Percentiles rank a stretch among this genome's conserved stretches.
Conservation (phyloP, 2,888 invertebrate genomes). For the Fabriciana adippe region DNA sequence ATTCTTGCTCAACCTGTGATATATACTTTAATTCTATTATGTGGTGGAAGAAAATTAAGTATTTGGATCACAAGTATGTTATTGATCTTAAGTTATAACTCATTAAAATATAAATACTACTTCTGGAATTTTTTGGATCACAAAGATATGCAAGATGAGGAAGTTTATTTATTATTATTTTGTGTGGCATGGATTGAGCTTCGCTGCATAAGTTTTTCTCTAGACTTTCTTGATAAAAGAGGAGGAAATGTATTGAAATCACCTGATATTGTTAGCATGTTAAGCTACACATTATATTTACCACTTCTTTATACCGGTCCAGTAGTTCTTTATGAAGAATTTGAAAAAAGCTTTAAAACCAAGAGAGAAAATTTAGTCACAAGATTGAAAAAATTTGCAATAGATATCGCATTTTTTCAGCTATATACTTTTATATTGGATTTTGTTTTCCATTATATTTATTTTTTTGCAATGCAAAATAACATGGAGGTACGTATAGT, state of each 20-base stretch:
- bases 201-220: constrained; percentile 88
- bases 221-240: constrained; percentile 77
- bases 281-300: constrained; percentile 91
- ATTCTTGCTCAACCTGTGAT: constrained; percentile 81
- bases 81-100: constrained; percentile 76
- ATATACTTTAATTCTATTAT: constrained; percentile 67
- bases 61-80: constrained; percentile 82
- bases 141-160: constrained; percentile 71
- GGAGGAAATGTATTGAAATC: constrained; percentile 38
- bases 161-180: constrained; percentile 79
- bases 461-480: constrained; percentile 89
- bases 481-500: constrained; percentile 80
- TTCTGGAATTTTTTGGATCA: constrained; percentile 74
- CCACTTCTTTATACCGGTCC: constrained; percentile 93
- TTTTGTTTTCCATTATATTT: constrained; percentile 89
- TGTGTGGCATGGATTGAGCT: constrained; percentile 87
- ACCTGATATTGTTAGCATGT: constrained; percentile 70
- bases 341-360: constrained; percentile 71
- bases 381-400: constrained; percentile 67
- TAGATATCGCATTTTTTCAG: constrained; percentile 80
- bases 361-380: constrained; percentile 48
- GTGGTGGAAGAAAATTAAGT: constrained; percentile 69
- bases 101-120: constrained; percentile 69
- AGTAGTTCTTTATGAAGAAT: constrained; percentile 89
- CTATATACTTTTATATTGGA: constrained; percentile 88